phyloP scores from a whole-genome alignment of 2,888 invertebrate genomes.

The Volucella bombylans region DNA sequence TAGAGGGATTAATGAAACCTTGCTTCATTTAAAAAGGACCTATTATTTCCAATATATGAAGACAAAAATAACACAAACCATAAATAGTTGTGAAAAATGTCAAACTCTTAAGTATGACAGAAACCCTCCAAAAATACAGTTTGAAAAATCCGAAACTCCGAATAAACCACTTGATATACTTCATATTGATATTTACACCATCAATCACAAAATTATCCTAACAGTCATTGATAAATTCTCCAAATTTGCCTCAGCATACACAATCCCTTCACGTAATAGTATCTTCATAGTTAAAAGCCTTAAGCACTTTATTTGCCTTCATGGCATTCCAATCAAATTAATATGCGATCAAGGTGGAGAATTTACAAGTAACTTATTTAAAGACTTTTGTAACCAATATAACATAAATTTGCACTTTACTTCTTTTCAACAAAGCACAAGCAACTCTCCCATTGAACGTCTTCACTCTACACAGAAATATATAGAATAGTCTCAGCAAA shows the following conservation, averaged over 20 bases:
- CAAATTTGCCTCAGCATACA: neutral
- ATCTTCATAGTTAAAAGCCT: neutral
- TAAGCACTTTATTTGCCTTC: neutral
- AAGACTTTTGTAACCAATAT: neutral
- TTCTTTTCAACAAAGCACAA: neutral
- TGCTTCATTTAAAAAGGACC: neutral
- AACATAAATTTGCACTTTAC: neutral
- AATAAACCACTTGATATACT: neutral
- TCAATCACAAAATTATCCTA: neutral
- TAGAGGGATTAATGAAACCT: slow-evolving; percentile 8
- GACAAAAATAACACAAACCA: neutral
- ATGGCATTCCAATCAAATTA: neutral
- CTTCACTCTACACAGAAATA: neutral
- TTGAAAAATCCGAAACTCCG: neutral
- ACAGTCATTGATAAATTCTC: neutral
- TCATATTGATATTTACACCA: no score
- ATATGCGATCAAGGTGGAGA: neutral
- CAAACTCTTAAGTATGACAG: neutral
- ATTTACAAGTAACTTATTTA: neutral
- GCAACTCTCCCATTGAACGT: slow-evolving; percentile 1
- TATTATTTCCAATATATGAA: neutral
- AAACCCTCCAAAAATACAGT: neutral
- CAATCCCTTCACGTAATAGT: neutral
- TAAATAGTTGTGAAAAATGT: neutral
- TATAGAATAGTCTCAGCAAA: neutral